These are phyloP conservation scores for Caenorhabditis latens DNA, from an alignment of 1,140 invertebrate genomes.

Conservation along the genomic window DNA sequence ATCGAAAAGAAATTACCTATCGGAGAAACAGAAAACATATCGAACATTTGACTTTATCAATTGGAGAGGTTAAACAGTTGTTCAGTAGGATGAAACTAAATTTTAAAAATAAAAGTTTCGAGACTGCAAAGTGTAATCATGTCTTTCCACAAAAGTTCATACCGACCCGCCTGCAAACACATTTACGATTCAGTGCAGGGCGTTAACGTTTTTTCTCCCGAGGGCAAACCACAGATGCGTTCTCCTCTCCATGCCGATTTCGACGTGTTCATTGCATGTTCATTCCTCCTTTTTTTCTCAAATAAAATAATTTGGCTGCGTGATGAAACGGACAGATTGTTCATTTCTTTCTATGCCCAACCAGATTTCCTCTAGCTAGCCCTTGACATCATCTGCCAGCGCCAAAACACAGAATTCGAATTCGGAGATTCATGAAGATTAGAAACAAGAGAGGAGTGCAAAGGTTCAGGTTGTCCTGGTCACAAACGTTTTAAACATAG, in stretches of 20 bases:
- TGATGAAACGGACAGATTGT: not conserved
- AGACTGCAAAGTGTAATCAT: not conserved
- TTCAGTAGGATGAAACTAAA: too few relatives aligned
- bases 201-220: not conserved
- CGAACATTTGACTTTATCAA: too few relatives aligned
- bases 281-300: not conserved
- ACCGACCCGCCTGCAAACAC: not conserved
- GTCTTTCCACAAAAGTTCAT: not conserved
- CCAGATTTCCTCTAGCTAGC: not conserved
- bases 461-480: constrained; percentile 21
- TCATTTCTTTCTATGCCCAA: not conserved
- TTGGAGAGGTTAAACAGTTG: too few relatives aligned
- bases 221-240: constrained; percentile 20
- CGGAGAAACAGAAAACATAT: too few relatives aligned
- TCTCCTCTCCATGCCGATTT: not conserved
- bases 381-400: not conserved
- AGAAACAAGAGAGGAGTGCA: constrained; percentile 3
- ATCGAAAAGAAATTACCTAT: too few relatives aligned
- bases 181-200: constrained; percentile 10
- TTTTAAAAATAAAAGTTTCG: too few relatives aligned
- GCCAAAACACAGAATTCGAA: constrained; percentile 3
- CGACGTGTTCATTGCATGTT: not conserved
- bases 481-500: not conserved
- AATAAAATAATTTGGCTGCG: not conserved
- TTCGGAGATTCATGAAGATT: not conserved